Evolutionary conservation across 2,888 invertebrate genomes (phyloP).

Genomic region (Clunio marinus): DNA sequence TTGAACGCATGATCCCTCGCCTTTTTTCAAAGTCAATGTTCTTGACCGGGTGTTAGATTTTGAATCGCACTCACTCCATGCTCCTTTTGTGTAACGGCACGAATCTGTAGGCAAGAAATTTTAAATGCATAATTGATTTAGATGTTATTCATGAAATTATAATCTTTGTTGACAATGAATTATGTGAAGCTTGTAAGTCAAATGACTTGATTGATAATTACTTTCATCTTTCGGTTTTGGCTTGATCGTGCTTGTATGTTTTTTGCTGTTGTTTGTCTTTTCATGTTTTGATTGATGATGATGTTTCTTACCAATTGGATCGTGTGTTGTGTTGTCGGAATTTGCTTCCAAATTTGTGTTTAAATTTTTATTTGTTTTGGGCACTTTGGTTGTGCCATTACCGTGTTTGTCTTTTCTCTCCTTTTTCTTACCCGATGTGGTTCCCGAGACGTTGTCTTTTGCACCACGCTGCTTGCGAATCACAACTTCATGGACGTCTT

Average conservation of each 20-base stretch:
- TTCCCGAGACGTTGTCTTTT: conserved; percentile 58
- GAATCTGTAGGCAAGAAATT: conserved; percentile 53
- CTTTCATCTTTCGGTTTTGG: conserved; percentile 36
- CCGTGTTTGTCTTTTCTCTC: conserved; percentile 46
- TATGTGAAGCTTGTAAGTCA: background rate
- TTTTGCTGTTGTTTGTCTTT: conserved; percentile 40
- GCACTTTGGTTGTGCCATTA: conserved; percentile 9
- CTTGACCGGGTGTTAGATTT: conserved; percentile 78
- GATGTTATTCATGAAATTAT: background rate
- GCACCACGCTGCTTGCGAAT: conserved; percentile 75
- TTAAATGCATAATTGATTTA: background rate
- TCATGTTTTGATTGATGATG: conserved; percentile 46
- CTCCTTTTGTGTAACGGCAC: conserved; percentile 80
- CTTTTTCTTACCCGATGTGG: conserved; percentile 44
- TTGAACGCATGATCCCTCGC: conserved; percentile 74
- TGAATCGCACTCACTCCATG: conserved; percentile 84
- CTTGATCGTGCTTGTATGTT: conserved; percentile 39
- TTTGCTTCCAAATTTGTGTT: conserved; percentile 36
- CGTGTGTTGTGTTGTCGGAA: conserved; percentile 35
- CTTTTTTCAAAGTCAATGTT: conserved; percentile 79
- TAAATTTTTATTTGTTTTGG: background rate
- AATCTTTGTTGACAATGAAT: background rate
- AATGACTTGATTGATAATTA: conserved; percentile 7
- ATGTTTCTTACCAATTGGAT: conserved; percentile 42
- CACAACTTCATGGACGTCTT: conserved; percentile 73